Evolutionary conservation across 2,113 vertebrate species (phyloP), one percentile per base, ranked within the genome.

Genomic region (Laterallus jamaicensis): DNA sequence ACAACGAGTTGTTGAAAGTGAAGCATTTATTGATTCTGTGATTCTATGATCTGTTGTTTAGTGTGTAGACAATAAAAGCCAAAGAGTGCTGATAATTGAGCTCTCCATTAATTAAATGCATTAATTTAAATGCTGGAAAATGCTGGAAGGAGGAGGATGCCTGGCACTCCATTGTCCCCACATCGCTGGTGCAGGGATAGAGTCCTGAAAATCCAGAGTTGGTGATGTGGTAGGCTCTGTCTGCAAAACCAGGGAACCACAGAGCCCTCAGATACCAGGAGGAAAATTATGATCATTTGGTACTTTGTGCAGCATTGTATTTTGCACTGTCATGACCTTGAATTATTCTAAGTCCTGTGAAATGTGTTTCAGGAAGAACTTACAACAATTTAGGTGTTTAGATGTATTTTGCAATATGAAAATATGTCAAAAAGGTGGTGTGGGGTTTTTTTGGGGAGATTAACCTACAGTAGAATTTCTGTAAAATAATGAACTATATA

Each of bases 161-260:
- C 40, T 32, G 11, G 32, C 0, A 2, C 8, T 6, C 1, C 2
- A 0, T 13, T 74, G 40, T 70, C n/a, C 44, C 4, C 6, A 3
- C 4, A 5, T 0, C 2, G 12, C 55, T 84, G 64, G 10, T 0
- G 0, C 21, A 82, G 55, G 81, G 75, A 74, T 14, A 12, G 29
- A 75, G 26, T 10, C 37, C 42, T 63, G 69, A 37, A 74, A 66
- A 17, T 24, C 1, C 0, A 31, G 16, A 19, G 14, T 17, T 1
- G 2, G 42, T 2, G 4, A 7, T n/a, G 17, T 39, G 26, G 15
- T 4, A 2, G 1, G 10, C 28, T 35, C 42, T 78, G 32, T 50
- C 22, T 40, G 44, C 31, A 76, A 76, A 73, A 16, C 44, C n/a
- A 35, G 62, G 28, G 44, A 56, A 50, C 37, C 40, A 24, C 63